Evolutionary conservation across 2,797 vertebrate species (phyloP), one percentile per base, ranked within the genome.

Genomic region (Oreortyx pictus): DNA sequence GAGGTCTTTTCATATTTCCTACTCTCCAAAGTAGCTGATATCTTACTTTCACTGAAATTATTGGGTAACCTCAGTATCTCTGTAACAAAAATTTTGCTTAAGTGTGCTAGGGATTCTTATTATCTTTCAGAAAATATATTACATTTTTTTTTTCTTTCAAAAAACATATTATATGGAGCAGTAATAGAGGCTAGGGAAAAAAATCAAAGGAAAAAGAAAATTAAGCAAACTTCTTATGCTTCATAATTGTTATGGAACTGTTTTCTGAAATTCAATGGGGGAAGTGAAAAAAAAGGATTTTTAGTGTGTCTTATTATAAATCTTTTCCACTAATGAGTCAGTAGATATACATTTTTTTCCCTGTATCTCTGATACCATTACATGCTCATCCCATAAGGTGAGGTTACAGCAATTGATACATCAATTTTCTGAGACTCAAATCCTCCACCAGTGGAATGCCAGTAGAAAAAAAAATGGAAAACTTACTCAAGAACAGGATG

Each of bases 31-130:
- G 39, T 83, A 87, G 20, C 56, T 61, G 35, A 6, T 56, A 37
- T 4, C 22, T 89, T 84, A 47, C 79, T 91, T 86, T 76, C 72
- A 9, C 88, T 93, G 52, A 46, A 61, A 68, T 89, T 79, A 50
- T 64, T 82, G 47, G 10, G 12, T 67, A 66, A 70, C 35, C 20
- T 88, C 23, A 15, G 27, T 60, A 37, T 7, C 65, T 43, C 8
- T 80, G 25, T 43, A 3, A 11, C 65, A 81, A 20, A 24, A 6
- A 67, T 17, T 35, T 62, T 91, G 23, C 56, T 79, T 62, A 78
- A 87, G 6, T 68, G 8, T 29, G 8, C 4, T 72, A 52, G 7
- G 25, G 83, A 83, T 71, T 75, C 44, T 49, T 85, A 18, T 43
- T 88, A 66, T 23, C 9, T 77, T 67, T 91, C 25, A 81, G 82